Percentiles rank a stretch among this genome's conserved stretches.
Conservation (phyloP, 1,140 invertebrate genomes). For the Cryptotermes secundus region DNA sequence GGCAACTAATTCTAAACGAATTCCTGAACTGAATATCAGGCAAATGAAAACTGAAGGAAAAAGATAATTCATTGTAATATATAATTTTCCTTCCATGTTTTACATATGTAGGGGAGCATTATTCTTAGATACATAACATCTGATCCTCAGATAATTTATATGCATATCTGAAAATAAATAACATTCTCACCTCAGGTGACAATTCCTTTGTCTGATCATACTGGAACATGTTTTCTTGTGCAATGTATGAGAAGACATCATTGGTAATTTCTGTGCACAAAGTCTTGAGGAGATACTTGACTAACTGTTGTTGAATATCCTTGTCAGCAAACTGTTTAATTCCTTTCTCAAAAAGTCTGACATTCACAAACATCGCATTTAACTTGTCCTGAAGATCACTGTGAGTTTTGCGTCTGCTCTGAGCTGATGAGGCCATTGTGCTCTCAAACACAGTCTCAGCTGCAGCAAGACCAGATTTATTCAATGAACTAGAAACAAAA, state of each 20-base stretch:
- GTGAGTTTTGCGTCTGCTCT: constrained; percentile 71
- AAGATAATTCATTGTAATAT: too few species aligned
- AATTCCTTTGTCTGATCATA: constrained; percentile 52
- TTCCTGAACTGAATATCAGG: too few species aligned
- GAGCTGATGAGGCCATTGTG: constrained; percentile 64
- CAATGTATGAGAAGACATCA: constrained; percentile 60
- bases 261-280: constrained; percentile 80
- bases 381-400: constrained; percentile 79
- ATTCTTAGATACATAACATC: background rate
- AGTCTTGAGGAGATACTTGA: constrained; percentile 81
- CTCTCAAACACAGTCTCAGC: constrained; percentile 71
- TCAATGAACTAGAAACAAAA: constrained; percentile 48
- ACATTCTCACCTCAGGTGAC: constrained; percentile 48
- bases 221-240: constrained; percentile 56
- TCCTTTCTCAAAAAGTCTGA: constrained; percentile 84
- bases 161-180: background rate
- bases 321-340: constrained; percentile 62
- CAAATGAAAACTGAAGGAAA: too few species aligned
- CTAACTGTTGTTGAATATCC: constrained; percentile 67
- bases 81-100: too few species aligned
- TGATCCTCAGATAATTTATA: background rate
- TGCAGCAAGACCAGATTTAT: constrained; percentile 55
- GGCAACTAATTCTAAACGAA: too few species aligned
- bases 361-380: constrained; percentile 71
- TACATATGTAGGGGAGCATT: background rate